Conservation (phyloP, 2,797 vertebrate genomes). For the Lutjanus campechanus region DNA sequence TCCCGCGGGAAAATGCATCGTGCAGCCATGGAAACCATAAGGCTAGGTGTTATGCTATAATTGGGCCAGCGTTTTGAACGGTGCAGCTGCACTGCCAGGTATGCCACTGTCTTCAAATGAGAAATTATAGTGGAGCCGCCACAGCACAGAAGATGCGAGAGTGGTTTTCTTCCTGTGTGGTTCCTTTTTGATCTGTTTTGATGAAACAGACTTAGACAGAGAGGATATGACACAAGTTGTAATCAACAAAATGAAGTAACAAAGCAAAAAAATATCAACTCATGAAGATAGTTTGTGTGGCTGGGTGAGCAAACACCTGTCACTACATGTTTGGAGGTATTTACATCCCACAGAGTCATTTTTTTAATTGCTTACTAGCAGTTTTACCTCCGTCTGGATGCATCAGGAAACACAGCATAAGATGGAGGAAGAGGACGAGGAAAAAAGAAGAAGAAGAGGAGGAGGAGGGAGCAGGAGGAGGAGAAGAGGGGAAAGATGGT, state of each 20-base stretch:
- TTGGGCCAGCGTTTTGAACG: conserved; percentile 89
- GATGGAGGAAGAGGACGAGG: conserved; percentile 67
- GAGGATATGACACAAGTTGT: conserved; percentile 27
- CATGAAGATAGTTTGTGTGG: conserved; percentile 5
- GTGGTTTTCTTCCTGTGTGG: conserved; percentile 28
- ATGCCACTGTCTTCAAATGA: conserved; percentile 86
- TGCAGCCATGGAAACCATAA: conserved; percentile 95
- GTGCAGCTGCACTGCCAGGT: conserved; percentile 88
- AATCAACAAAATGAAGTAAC: conserved; percentile 6
- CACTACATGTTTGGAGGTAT: not conserved
- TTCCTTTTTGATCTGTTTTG: conserved; percentile 43
- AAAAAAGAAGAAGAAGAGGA: conserved; percentile 18
- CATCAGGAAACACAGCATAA: conserved; percentile 52
- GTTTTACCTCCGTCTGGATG: conserved; percentile 39
- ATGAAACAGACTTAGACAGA: conserved; percentile 30
- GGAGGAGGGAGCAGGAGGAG: conserved; percentile 59
- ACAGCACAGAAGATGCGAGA: conserved; percentile 61
- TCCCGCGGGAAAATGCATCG: conserved; percentile 91
- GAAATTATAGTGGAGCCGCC: conserved; percentile 82
- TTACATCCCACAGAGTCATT: not conserved
- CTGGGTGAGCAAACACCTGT: conserved; percentile 6
- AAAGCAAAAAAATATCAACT: conserved; percentile 1
- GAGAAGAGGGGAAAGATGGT: conserved; percentile 78
- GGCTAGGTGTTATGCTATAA: conserved; percentile 92
- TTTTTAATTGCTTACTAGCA: conserved; percentile 46